Conservation (phyloP, 2,113 vertebrate species). For the Manacus vitellinus region DNA sequence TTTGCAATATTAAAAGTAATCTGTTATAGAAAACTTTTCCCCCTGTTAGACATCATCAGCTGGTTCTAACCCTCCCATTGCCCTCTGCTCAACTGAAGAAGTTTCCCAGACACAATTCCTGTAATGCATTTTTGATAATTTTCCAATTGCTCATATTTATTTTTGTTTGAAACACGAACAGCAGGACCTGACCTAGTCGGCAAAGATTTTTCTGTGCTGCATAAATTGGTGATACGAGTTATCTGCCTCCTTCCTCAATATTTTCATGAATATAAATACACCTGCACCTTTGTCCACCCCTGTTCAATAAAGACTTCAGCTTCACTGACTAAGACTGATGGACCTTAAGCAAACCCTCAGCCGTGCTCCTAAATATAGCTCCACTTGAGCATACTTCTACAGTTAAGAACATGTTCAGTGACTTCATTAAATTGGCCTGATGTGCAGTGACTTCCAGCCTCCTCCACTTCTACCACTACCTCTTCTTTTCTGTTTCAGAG, state of each 20-base stretch:
- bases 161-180: background rate
- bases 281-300: background rate
- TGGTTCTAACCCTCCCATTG: background rate
- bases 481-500: background rate
- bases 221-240: background rate
- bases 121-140: background rate
- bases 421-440: background rate
- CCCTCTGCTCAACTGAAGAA: background rate
- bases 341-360: background rate
- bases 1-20: background rate
- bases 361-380: background rate
- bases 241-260: background rate
- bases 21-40: background rate
- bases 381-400: background rate
- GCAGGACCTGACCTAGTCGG: background rate
- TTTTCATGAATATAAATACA: background rate
- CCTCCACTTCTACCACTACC: background rate
- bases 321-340: background rate
- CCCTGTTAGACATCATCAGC: background rate
- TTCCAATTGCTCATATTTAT: background rate
- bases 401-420: background rate
- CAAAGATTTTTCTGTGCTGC: background rate
- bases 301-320: background rate
- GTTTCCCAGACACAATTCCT: background rate
- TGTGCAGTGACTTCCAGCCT: background rate